Base-by-base conservation (phyloP, 23 tunicate genomes). In the Phallusia fumigata region DNA sequence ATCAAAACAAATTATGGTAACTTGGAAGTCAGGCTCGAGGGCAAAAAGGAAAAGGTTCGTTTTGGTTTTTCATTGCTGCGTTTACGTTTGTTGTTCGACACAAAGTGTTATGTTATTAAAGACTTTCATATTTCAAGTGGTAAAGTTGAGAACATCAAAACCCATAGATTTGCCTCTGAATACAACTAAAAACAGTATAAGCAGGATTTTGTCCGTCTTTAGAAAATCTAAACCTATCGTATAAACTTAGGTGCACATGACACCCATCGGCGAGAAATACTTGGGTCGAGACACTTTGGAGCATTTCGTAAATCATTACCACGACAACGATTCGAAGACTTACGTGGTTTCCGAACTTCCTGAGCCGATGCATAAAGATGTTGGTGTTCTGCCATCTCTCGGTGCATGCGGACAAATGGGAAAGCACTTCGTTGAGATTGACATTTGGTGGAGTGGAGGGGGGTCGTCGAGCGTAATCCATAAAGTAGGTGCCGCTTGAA, bases 391-490 rank as follows among this genome's bases (percentile, higher is more conserved):
- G 33, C 97, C 97, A 24, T 92, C 97, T 19, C 47, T 92, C 19
- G 97, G 97, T 0, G 91, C 91, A 18, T 92, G 97, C 65, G 97
- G 97, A 15, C 85, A 87, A 45, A 86, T 92, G 97, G 65, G 30
- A 3, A 87, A 72, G 49, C 77, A 80, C 64, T 80, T 92, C 65
- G 97, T 92, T 31, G 97, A 92, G 80, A 82, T 92, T 31, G 91
- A 92, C 65, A 75, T 92, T 19, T 92, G 97, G 97, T 92, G 97
- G 97, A 92, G 97, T 80, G 86, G 91, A 19, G 97, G 97, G 3
- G 91, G 83, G 30, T 87, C 97, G 44, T 53, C 36, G 31, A 92
- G 97, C 73, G 53, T 92, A 28, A 75, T 92, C 8, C 97, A 92
- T 31, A 92, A 92, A 72, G 97, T 92, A 65, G 47, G 47, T 40